Percentiles rank a stretch among this genome's conserved stretches.
phyloP scores from a whole-genome alignment of 2,888 invertebrate genomes.

The Apamea crenata region DNA sequence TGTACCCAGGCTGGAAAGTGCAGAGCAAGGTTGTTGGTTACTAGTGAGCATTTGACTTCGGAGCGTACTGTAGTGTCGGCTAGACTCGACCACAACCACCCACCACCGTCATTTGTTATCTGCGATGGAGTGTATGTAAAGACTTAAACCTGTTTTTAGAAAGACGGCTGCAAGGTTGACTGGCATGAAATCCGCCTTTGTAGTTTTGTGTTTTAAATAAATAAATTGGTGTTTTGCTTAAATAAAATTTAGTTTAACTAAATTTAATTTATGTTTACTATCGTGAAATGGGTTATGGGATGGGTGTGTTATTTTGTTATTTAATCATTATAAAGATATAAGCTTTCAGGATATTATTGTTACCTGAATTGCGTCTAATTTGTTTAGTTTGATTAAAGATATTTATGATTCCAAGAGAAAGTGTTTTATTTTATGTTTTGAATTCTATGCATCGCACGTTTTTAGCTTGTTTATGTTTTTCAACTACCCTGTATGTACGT shows the following conservation, averaged over 20 bases:
- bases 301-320: neutral
- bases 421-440: neutral
- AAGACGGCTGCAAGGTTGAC: neutral
- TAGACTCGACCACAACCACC: constrained; percentile 46
- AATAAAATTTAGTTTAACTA: neutral
- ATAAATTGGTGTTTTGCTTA: neutral
- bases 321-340: neutral
- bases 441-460: neutral
- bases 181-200: neutral
- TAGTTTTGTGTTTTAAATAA: neutral
- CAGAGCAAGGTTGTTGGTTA: constrained; percentile 39
- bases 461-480: neutral
- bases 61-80: constrained; percentile 22
- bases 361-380: neutral
- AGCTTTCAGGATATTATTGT: constrained; percentile 8
- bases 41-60: neutral
- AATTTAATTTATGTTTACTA: neutral
- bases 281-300: neutral
- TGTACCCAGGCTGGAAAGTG: constrained; percentile 42
- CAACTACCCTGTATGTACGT: neutral
- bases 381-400: constrained; percentile 13
- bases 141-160: constrained; percentile 2
- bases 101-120: constrained; percentile 28
- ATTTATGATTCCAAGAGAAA: neutral
- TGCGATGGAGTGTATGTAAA: constrained; percentile 33